These are phyloP conservation scores for Spicauda simplicius DNA, from an alignment of 2,888 invertebrate genomes.

Conservation along the genomic window DNA sequence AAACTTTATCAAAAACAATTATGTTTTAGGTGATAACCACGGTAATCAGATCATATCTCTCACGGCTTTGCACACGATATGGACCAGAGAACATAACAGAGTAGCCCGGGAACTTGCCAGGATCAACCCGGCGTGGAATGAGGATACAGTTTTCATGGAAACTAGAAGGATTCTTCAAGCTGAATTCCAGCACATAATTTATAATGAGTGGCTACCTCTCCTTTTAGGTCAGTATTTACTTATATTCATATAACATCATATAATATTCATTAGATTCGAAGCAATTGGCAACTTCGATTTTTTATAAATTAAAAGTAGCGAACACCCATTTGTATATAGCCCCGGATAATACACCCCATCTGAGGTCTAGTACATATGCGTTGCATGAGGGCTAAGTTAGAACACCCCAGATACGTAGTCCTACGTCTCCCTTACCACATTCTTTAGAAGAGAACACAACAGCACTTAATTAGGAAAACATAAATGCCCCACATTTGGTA, in stretches of 20 bases:
- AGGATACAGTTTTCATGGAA: conserved; percentile 90
- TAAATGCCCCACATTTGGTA: no score
- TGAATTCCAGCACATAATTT: conserved; percentile 91
- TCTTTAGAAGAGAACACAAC: no score
- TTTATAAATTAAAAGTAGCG: no score
- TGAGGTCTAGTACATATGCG: no score
- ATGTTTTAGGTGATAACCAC: conserved; percentile 88
- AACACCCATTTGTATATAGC: no score
- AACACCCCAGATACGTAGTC: no score
- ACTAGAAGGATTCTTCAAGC: conserved; percentile 90
- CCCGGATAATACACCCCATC: no score
- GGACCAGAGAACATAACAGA: conserved; percentile 93
- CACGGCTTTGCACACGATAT: conserved; percentile 89
- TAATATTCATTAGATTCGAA: no score
- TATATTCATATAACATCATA: neutral
- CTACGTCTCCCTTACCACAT: no score
- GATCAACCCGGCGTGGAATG: conserved; percentile 90
- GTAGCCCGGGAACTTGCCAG: conserved; percentile 85
- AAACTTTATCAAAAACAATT: neutral
- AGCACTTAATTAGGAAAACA: no score
- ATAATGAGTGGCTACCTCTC: conserved; percentile 92
- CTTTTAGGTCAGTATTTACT: conserved; percentile 85
- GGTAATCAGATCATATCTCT: conserved; percentile 92
- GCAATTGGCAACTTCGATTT: no score
- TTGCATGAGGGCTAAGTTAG: no score